Evolutionary conservation across 2,797 vertebrate genomes (phyloP).

Genomic region (Pogonophryne albipinna): DNA sequence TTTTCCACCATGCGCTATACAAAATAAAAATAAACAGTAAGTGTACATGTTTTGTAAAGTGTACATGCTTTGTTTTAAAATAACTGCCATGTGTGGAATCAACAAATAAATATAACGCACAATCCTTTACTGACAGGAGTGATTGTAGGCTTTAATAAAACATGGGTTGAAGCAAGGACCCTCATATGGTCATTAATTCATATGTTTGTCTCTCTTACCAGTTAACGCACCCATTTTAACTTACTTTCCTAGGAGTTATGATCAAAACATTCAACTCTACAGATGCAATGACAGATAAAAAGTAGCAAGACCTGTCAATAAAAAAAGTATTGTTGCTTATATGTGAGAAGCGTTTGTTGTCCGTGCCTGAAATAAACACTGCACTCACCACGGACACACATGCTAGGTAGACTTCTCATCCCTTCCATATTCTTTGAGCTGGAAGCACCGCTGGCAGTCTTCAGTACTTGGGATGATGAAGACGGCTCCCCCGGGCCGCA

Average conservation of each 20-base stretch:
- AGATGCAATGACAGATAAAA: slow-evolving; percentile 9
- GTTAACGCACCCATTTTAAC: not conserved
- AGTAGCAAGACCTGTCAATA: slow-evolving; percentile 8
- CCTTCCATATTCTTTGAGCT: slow-evolving; percentile 39
- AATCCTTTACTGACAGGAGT: slow-evolving; percentile 12
- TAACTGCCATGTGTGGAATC: no score
- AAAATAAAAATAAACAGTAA: no score
- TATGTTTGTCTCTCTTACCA: not conserved
- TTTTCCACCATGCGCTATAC: no score
- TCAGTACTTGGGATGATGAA: slow-evolving; percentile 55
- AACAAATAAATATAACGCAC: slow-evolving; percentile 8
- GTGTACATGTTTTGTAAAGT: no score
- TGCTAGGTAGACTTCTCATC: slow-evolving; percentile 27
- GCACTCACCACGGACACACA: slow-evolving; percentile 10
- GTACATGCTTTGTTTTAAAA: no score
- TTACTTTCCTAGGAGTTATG: not conserved
- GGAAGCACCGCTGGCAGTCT: slow-evolving; percentile 31
- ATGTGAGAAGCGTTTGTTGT: slow-evolving; percentile 1
- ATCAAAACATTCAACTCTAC: not conserved
- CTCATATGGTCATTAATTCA: not conserved
- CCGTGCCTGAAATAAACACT: slow-evolving; percentile 35
- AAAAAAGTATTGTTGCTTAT: slow-evolving; percentile 1
- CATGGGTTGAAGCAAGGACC: not conserved
- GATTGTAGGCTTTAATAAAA: slow-evolving; percentile 7
- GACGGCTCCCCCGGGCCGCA: slow-evolving; percentile 45